phyloP scores from a whole-genome alignment of 1,140 invertebrate genomes.

The Anoplophora glabripennis region DNA sequence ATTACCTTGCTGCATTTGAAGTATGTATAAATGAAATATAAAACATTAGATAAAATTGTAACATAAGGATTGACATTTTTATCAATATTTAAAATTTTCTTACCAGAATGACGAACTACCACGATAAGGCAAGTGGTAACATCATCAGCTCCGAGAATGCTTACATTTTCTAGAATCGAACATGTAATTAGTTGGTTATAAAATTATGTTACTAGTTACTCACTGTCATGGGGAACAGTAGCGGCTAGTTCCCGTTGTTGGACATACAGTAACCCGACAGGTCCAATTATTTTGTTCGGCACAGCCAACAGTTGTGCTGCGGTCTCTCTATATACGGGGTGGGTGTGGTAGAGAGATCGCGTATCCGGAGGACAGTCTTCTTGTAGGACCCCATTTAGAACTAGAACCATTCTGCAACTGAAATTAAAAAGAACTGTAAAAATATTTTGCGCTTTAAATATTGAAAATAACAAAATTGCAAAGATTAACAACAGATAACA shows the following conservation, averaged over 20 bases:
- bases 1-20: too few relatives aligned
- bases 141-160: conserved; percentile 89
- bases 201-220: conserved; percentile 46
- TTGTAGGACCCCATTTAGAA: conserved; percentile 80
- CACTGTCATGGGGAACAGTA: conserved; percentile 86
- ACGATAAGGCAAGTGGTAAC: conserved; percentile 91
- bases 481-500: too few relatives aligned
- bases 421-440: too few relatives aligned
- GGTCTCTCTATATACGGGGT: conserved; percentile 81
- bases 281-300: conserved; percentile 74
- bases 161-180: conserved; percentile 72
- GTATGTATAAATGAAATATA: too few relatives aligned
- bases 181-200: not conserved
- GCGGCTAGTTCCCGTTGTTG: conserved; percentile 87
- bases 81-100: conserved; percentile 29
- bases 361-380: conserved; percentile 82
- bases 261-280: conserved; percentile 84
- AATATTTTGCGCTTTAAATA: too few relatives aligned
- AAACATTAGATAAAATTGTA: too few relatives aligned
- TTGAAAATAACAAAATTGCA: too few relatives aligned
- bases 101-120: conserved; percentile 87
- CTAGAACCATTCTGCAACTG: conserved; percentile 72
- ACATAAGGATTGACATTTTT: not conserved
- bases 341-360: conserved; percentile 70
- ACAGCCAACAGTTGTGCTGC: conserved; percentile 74